Evolutionary conservation across 2,113 vertebrate species (phyloP).

Genomic region (Anoplopoma fimbria): DNA sequence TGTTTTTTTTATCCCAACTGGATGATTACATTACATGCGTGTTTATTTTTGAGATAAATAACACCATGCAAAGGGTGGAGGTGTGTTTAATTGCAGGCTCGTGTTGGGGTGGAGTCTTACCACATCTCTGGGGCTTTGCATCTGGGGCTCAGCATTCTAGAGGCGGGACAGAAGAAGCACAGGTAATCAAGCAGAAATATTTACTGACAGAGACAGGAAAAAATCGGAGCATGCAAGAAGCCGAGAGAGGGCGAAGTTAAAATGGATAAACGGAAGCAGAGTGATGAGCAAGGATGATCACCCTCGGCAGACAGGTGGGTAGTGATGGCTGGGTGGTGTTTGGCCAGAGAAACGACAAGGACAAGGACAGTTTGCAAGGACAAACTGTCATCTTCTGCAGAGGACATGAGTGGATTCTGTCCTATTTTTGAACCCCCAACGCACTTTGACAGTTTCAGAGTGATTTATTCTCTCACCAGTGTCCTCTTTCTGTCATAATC

Average conservation of each 20-base stretch:
- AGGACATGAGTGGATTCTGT: no score
- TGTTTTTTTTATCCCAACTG: constrained; percentile 18
- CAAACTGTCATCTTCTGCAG: not conserved
- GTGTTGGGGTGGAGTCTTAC: constrained; percentile 74
- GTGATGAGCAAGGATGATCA: not conserved
- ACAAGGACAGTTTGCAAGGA: no score
- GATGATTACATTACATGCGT: not conserved
- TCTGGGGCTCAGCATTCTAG: constrained; percentile 77
- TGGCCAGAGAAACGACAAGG: not conserved
- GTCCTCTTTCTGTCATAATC: not conserved
- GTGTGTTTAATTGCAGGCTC: constrained; percentile 8
- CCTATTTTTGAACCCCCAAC: not conserved
- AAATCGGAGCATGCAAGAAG: not conserved
- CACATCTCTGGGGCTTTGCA: constrained; percentile 76
- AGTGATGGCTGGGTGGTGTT: not conserved
- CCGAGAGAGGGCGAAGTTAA: not conserved
- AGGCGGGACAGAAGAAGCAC: constrained; percentile 54
- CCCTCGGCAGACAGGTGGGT: constrained; percentile 3
- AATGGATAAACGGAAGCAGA: not conserved
- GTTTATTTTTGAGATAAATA: constrained; percentile 20
- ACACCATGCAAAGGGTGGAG: not conserved
- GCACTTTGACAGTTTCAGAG: not conserved
- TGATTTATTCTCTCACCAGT: not conserved
- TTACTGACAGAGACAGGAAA: not conserved
- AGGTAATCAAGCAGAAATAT: constrained; percentile 44